phyloP scores from a whole-genome alignment of 1,140 invertebrate species.

The Brachionus asplanchnoidis region DNA sequence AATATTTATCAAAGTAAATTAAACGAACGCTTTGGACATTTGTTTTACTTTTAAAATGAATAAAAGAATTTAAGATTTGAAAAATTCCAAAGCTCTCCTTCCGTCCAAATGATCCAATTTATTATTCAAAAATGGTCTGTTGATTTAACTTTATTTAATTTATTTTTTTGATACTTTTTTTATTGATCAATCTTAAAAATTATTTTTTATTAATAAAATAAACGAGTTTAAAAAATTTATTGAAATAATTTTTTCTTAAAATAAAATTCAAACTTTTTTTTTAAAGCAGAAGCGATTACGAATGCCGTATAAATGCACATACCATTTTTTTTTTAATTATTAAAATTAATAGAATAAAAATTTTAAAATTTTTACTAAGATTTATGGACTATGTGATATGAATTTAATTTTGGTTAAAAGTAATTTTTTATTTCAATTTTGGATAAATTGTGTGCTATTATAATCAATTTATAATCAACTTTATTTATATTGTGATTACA shows the following conservation, averaged over 20 bases:
- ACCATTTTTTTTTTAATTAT: no score
- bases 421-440: no score
- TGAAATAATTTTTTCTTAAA: neutral
- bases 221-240: neutral
- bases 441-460: no score
- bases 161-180: neutral
- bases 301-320: no score
- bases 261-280: no score
- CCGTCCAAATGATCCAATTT: neutral
- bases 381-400: no score
- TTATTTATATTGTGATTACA: no score
- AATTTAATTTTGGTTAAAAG: no score
- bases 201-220: slow-evolving; percentile 6
- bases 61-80: neutral
- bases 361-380: no score
- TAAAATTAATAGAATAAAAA: no score
- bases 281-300: no score
- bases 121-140: neutral
- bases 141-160: neutral
- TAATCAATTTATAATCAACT: no score
- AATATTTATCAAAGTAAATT: neutral
- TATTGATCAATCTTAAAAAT: neutral
- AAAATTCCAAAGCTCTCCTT: neutral
- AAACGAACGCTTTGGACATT: neutral
- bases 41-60: neutral